Conservation (phyloP, 2,888 invertebrate genomes). For the Gerris lacustris region DNA sequence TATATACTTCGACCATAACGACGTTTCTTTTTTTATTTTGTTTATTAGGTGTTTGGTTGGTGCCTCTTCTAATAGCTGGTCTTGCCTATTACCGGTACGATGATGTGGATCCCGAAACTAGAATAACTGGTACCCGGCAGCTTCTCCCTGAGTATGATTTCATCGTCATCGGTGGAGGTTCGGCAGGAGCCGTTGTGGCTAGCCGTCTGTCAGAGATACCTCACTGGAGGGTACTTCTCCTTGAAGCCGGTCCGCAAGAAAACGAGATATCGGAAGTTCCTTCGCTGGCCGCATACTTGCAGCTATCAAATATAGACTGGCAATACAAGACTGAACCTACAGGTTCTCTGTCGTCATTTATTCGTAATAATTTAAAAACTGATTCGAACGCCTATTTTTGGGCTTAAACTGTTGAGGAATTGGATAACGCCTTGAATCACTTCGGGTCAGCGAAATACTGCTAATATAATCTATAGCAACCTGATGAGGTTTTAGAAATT, state of each 20-base stretch:
- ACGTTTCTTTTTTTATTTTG: background rate
- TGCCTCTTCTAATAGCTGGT: conserved; percentile 69
- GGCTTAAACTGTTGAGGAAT: too few relatives aligned
- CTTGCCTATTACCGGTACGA: conserved; percentile 70
- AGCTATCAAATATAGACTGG: conserved; percentile 77
- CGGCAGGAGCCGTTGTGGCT: conserved; percentile 80
- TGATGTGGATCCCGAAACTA: conserved; percentile 66
- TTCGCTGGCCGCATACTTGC: conserved; percentile 72
- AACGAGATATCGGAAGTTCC: conserved; percentile 81
- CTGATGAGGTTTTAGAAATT: too few relatives aligned
- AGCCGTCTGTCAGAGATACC: conserved; percentile 60
- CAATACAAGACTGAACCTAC: conserved; percentile 79
- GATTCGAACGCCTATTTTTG: too few relatives aligned
- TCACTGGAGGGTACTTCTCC: conserved; percentile 61
- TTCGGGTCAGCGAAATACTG: too few relatives aligned
- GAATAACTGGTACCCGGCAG: conserved; percentile 54
- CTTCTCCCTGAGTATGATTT: conserved; percentile 68
- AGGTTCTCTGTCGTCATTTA: conserved; percentile 33
- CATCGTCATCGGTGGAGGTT: conserved; percentile 72
- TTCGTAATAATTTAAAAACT: conserved; percentile 30
- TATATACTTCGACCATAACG: too few relatives aligned
- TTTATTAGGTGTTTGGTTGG: conserved; percentile 57
- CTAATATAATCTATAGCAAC: too few relatives aligned
- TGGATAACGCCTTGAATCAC: too few relatives aligned
- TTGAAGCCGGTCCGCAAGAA: conserved; percentile 79